These are phyloP conservation scores for Phylloscopus collybita DNA, from an alignment of 2,797 vertebrate genomes.

Conservation along the genomic window DNA sequence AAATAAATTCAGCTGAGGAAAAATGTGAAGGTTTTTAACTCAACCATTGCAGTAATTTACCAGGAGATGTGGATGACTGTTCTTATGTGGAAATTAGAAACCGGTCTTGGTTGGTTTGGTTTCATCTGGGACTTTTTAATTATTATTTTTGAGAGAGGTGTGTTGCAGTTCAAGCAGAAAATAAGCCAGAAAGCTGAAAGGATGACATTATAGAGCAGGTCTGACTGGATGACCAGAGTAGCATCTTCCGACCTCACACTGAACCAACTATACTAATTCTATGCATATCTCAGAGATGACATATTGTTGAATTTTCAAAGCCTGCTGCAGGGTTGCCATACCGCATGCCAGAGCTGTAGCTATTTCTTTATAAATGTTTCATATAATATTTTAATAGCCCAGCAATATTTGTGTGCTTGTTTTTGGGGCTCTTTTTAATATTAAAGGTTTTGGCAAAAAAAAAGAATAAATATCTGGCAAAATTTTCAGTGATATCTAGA, in stretches of 20 bases:
- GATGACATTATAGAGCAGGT: background rate
- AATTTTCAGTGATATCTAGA: background rate
- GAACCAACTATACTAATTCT: background rate
- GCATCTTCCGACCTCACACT: background rate
- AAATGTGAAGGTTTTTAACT: background rate
- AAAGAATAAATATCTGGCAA: background rate
- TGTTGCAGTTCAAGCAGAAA: background rate
- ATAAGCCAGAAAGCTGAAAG: background rate
- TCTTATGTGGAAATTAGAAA: background rate
- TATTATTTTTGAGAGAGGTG: background rate
- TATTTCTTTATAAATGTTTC: background rate
- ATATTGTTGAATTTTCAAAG: background rate
- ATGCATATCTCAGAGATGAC: accelerated
- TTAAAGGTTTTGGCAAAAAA: background rate
- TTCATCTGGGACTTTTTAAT: background rate
- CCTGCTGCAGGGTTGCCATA: background rate
- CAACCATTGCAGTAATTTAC: background rate
- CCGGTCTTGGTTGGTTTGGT: background rate
- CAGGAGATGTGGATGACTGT: background rate
- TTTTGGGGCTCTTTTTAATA: background rate
- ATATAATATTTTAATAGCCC: background rate
- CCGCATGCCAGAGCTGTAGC: background rate
- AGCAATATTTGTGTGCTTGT: background rate
- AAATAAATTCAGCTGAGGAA: background rate
- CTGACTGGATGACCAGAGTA: background rate